Evolutionary conservation across 2,113 vertebrate genomes (phyloP).

Genomic region (Tragelaphus strepsiceros): DNA sequence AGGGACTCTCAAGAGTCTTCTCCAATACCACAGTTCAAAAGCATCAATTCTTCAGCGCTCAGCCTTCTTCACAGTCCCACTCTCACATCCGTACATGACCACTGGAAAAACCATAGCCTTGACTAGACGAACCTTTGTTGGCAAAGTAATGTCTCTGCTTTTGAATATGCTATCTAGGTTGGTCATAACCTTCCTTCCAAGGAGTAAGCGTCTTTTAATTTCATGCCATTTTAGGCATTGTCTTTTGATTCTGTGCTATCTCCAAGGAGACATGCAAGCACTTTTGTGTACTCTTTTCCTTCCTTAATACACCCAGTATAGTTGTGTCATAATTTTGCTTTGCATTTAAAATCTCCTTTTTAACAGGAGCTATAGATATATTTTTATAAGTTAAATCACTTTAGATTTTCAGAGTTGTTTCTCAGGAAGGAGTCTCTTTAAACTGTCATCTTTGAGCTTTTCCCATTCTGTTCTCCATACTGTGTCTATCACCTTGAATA

Average conservation of each 20-base stretch:
- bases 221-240: neutral
- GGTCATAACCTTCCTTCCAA: no score
- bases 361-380: neutral
- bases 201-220: no score
- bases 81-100: no score
- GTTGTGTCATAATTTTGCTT: constrained; percentile 1
- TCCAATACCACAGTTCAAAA: no score
- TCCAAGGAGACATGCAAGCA: neutral
- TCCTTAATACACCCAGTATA: neutral
- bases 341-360: neutral
- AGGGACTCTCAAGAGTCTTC: no score
- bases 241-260: neutral
- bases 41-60: no score
- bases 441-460: neutral
- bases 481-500: neutral
- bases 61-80: no score
- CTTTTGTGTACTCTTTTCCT: neutral
- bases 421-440: neutral
- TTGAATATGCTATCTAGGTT: no score
- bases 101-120: no score
- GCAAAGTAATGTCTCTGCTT: no score
- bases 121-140: no score
- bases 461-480: neutral
- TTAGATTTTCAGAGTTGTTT: constrained; percentile 1
- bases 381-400: neutral